Base-by-base conservation (phyloP, 1,140 invertebrate genomes). In the Drosophila nigrodunni region DNA sequence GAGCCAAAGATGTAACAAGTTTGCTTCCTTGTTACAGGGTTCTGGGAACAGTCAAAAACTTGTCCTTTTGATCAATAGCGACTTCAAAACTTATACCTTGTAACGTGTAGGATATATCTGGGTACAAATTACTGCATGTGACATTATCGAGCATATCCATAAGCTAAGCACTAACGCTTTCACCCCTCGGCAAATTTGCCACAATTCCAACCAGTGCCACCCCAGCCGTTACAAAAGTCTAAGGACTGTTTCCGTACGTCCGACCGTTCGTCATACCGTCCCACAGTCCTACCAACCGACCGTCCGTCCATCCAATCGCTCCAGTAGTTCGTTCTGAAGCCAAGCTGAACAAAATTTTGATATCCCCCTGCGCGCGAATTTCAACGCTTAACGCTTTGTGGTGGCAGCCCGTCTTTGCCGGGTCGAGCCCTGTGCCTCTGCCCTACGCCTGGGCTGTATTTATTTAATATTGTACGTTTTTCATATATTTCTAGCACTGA, bases 381-480 rank as follows among this genome's bases (percentile, higher is more conserved):
- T 89, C 86, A 81, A 89, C 86, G 82, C 83, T 82, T 80, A 87
- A 88, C 80, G 72, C 74, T 89, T 89, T 89, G 85, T 90, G 85
- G 85, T 90, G 74, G 74, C 82, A 59, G 60, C 49, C 61, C 43
- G 47, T 3, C 47, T 15, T 50, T 37, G 49, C 37, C 34, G 21
- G 15, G 37, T 15, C 4, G 15, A 13, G 35, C 4, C 15, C 25
- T 30, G 4, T 30, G 25, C 25, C 25, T 3, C 25, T 25, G 25
- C 25, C 25, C 25, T 25, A 25, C 4, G 37, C 13, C 44, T 39
- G 58, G 49, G 57, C 62, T 64, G 80, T 89, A 89, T 89, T 89
- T 89, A 89, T 89, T 89, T 89, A 89, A 89, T 89, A 89, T 89
- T 85, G 86, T 79, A 67, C 65, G 59, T 90, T 89, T 89, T 85